phyloP scores from a whole-genome alignment of 2,113 vertebrate species.

The Raja brachyura region DNA sequence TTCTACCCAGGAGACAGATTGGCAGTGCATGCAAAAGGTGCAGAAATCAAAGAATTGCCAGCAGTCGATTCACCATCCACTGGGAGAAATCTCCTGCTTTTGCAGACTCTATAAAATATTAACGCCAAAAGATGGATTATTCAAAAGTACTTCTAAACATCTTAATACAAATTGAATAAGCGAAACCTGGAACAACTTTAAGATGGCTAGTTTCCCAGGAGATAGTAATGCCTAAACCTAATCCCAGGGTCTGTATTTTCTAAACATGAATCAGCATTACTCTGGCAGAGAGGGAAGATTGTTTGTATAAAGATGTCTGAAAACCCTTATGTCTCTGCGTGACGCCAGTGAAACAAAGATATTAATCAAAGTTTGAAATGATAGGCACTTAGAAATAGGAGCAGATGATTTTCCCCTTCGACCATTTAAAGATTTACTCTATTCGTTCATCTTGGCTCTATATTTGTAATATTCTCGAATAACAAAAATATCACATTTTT shows the following conservation, averaged over 20 bases:
- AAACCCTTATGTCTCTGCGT: no score
- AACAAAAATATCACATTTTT: no score
- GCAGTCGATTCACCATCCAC: background rate
- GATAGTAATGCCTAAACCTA: background rate
- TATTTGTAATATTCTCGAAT: no score
- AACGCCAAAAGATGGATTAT: background rate
- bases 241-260: background rate
- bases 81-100: background rate
- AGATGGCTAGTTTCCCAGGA: background rate
- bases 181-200: background rate
- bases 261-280: background rate
- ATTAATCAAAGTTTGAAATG: no score
- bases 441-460: no score
- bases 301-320: background rate
- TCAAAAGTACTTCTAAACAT: background rate
- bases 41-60: background rate
- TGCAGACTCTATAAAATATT: background rate
- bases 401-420: no score
- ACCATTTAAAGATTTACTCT: no score
- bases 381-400: no score
- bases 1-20: background rate
- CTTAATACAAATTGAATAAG: background rate
- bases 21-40: background rate
- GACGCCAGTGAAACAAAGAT: no score
- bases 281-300: background rate